Percentiles rank a stretch among this genome's conserved stretches.
phyloP scores from a whole-genome alignment of 2,113 vertebrate species.

The Oreochromis aureus region DNA sequence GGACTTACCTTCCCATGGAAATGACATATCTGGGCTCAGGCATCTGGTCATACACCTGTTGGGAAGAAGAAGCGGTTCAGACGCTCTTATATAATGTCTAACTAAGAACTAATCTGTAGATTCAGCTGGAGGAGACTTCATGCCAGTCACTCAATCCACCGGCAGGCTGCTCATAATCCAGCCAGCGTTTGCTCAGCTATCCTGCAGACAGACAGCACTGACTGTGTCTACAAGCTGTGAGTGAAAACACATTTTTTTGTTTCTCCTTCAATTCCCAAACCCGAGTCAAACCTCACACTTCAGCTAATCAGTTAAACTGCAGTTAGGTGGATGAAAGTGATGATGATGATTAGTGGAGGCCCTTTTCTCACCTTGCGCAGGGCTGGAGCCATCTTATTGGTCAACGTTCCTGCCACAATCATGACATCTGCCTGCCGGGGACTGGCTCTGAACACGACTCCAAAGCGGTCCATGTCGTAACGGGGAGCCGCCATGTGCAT shows the following conservation, averaged over 20 bases:
- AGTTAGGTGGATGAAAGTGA: too few relatives aligned
- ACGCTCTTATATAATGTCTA: slow-evolving; percentile 13
- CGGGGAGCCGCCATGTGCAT: slow-evolving; percentile 97
- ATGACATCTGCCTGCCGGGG: slow-evolving; percentile 93
- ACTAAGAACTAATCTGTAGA: slow-evolving; percentile 28
- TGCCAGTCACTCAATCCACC: slow-evolving; percentile 1
- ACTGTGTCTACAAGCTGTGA: not conserved
- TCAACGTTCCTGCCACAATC: slow-evolving; percentile 93
- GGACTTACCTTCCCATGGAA: slow-evolving; percentile 92
- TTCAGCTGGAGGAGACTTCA: slow-evolving; percentile 25
- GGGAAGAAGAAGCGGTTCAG: not conserved
- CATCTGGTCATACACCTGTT: slow-evolving; percentile 97
- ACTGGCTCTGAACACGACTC: slow-evolving; percentile 92
- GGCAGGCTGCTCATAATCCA: slow-evolving; percentile 45
- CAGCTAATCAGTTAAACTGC: not conserved
- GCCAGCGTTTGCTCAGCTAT: slow-evolving; percentile 24
- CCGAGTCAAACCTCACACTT: not conserved
- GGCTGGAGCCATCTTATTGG: slow-evolving; percentile 96
- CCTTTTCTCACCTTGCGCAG: slow-evolving; percentile 82
- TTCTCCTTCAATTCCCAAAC: not conserved
- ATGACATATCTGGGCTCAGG: slow-evolving; percentile 93
- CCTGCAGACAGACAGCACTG: not conserved
- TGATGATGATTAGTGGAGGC: not conserved
- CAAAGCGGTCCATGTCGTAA: slow-evolving; percentile 97
- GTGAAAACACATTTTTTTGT: not conserved